Evolutionary conservation across 2,888 invertebrate genomes (phyloP), one percentile per base, ranked within the genome.

Genomic region (Apomyelois bistriatella): DNA sequence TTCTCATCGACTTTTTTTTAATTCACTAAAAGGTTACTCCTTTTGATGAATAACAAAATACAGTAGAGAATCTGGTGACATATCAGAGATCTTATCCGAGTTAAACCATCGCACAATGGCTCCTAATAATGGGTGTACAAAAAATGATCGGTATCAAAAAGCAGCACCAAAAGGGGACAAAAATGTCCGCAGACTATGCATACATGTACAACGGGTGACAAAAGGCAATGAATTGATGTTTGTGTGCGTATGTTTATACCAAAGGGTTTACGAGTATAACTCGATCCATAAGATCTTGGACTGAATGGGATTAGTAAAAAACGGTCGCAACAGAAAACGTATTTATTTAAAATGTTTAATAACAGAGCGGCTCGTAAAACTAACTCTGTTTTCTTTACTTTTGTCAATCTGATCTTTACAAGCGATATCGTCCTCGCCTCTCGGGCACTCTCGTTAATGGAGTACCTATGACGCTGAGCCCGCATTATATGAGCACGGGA

Each of bases 101-200:
- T 73, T 85, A 82, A 87, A 82, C 76, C 85, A 85, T 86, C 68
- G 85, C 86, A 89, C 89, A 89, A 87, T 85, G 76, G 76, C 56
- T 65, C 68, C 74, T 82, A 84, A 88, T 89, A 89, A 89, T 85
- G 79, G 85, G 62, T 66, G 66, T 67, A 83, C 80, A 90, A 90
- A 88, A 88, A 90, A 80, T 77, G 83, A 88, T 89, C 82, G 77
- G 75, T 85, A 90, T 89, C 85, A 86, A 86, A 87, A 82, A 86
- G 78, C 77, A 74, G 70, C 70, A 76, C 65, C 70, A 79, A 80
- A 22, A 83, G 84, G 88, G 89, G 82, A 85, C 82, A 82, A 78
- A 83, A 80, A 85, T 82, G 78, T 78, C 76, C 74, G 79, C 72
- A 79, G 81, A 76, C 76, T 72, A 76, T 72, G 76, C 74, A 80